Base-by-base conservation (phyloP, 2,888 invertebrate genomes). In the Coleophora deauratella region DNA sequence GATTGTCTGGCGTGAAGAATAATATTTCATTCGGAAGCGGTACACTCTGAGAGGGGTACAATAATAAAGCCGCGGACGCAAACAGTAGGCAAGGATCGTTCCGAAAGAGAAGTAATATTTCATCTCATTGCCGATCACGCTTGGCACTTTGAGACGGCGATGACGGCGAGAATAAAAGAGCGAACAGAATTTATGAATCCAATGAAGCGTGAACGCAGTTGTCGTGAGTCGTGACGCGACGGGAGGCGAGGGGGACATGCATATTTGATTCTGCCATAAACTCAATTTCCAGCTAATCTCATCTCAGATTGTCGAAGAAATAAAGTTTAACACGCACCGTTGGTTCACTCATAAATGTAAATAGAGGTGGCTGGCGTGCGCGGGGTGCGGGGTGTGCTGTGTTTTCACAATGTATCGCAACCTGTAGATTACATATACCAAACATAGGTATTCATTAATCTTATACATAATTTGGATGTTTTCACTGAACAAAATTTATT, bases 211-310 rank as follows among this genome's bases (percentile, higher is more conserved):
- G 59, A 70, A 66, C 64, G 63, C 62, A 65, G 62, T 57, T 46
- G 51, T 34, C 46, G 43, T 42, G 40, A 38, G 45, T 34, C 37
- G 30, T 11, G 32, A 15, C 36, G 38, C 30, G 27, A 33, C 14
- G 40, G 57, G 53, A 46, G 51, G 36, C 49, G 55, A 47, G 47
- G 59, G 65, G 56, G 56, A 66, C 72, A 70, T 77, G 78, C 77
- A 78, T 82, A 81, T 84, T 81, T 78, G 79, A 84, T 80, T 78
- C 63, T 64, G 60, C 73, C 76, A 81, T 82, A 81, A 84, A 84
- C 76, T 78, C 80, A 78, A 84, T 84, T 84, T 81, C 73, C 79
- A 80, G 81, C 79, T 84, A 84, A 84, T 84, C 81, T 76, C 66
- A 75, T 84, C 71, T 76, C 72, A 78, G 81, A 84, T 82, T 82